Evolutionary conservation across 2,797 vertebrate genomes (phyloP), one percentile per base, ranked within the genome.

Genomic region (Triplophysa yarkandensis): DNA sequence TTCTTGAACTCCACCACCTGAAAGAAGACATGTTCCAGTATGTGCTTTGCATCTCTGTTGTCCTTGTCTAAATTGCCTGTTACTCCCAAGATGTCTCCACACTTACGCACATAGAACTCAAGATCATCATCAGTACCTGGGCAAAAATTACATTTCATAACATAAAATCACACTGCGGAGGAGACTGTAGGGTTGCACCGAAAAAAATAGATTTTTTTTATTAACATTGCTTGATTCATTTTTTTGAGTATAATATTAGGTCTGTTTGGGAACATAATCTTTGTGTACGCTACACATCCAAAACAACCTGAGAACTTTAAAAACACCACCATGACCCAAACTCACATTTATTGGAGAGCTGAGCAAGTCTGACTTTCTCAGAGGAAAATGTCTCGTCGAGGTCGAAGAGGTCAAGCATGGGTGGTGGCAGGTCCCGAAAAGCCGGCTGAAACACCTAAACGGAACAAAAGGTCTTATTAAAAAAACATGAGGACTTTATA

Each of bases 1-100:
- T 99, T 99, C 90, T 98, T 99, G 85, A 99, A 99, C 85, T 97
- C 96, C 7, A 97, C 95, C 76, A 99, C 94, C 84, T 97, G 96
- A 84, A 98, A 97, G 87, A 99, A 98, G 86, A 99, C 84, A 81
- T 98, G 92, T 76, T 98, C 95, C 78, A n/a, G n/a, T n/a, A n/a
- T n/a, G n/a, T n/a, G n/a, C n/a, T n/a, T n/a, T n/a, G n/a, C n/a
- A n/a, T n/a, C 95, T 83, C 93, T 92, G 72, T 94, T 93, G 5
- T 98, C 95, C 86, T 96, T 95, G 55, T 94, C 93, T 77, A 99
- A 83, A 64, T 95, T 95, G 6, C 85, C 92, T 0, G 94, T 94
- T 71, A 98, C 94, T 2, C 96, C 95, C 6, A 99, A 86, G 81
- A 98, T 98, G 77, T 98, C 96, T 0, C 97, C 96, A 21, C 98